These are phyloP conservation scores for Colossoma macropomum DNA, from an alignment of 2,113 vertebrate species.

Conservation along the genomic window DNA sequence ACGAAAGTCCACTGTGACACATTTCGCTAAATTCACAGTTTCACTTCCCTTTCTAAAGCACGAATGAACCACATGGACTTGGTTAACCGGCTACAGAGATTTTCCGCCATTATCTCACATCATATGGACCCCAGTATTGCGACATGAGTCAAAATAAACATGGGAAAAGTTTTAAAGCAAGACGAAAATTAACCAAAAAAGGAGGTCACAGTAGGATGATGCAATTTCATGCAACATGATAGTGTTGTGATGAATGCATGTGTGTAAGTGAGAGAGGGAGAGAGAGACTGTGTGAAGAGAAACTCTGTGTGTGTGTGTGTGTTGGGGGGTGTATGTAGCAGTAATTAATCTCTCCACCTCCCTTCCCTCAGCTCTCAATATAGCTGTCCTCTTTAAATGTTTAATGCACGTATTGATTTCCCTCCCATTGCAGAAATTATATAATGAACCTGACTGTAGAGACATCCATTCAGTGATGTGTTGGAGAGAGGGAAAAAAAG, in stretches of 20 bases:
- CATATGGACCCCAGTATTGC: background rate
- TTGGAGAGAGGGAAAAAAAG: background rate
- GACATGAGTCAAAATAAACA: slow-evolving; percentile 15
- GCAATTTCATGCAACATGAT: slow-evolving; percentile 37
- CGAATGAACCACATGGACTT: background rate
- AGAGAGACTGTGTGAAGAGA: background rate
- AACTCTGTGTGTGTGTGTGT: slow-evolving; percentile 34
- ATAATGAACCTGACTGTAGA: slow-evolving; percentile 67
- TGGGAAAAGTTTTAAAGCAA: background rate
- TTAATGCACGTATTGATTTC: slow-evolving; percentile 77
- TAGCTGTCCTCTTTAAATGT: slow-evolving; percentile 78
- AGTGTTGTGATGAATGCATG: slow-evolving; percentile 6
- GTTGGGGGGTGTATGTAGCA: slow-evolving; percentile 47
- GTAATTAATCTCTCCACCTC: slow-evolving; percentile 79
- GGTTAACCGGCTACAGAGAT: background rate
- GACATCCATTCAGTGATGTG: slow-evolving; percentile 44
- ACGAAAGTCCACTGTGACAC: background rate
- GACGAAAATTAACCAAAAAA: slow-evolving; percentile 10
- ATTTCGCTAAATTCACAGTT: slow-evolving; percentile 28
- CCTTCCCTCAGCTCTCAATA: slow-evolving; percentile 67
- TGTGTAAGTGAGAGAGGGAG: slow-evolving; percentile 3
- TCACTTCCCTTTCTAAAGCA: slow-evolving; percentile 41
- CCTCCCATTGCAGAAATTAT: slow-evolving; percentile 72
- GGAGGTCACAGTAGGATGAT: slow-evolving; percentile 22
- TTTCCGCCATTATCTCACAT: background rate